These are phyloP conservation scores for Phrynocephalus forsythii DNA, from an alignment of 2,797 vertebrate species.

Conservation along the genomic window DNA sequence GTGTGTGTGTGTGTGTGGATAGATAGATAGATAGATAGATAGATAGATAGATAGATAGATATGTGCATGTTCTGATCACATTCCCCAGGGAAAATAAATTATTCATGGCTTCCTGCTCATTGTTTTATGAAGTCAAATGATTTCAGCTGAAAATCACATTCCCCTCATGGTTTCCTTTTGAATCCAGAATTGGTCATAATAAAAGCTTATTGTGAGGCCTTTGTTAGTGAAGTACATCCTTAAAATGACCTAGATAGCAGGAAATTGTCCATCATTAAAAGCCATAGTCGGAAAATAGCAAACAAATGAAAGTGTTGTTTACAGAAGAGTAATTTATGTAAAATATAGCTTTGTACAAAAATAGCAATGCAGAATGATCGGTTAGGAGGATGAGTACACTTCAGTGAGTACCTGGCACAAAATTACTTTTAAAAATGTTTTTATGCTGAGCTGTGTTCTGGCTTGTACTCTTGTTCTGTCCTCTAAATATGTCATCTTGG, in stretches of 20 bases:
- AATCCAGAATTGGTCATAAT: background rate
- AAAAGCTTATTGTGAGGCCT: background rate
- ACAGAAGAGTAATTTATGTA: background rate
- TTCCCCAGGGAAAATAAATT: background rate
- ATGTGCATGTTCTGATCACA: conserved; percentile 1
- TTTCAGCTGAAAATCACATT: conserved; percentile 1
- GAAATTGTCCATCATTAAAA: background rate
- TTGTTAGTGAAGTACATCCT: background rate
- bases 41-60: no score
- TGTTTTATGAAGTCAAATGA: background rate
- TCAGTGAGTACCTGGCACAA: background rate
- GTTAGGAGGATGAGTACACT: background rate
- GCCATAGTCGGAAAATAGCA: background rate
- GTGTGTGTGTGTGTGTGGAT: no score
- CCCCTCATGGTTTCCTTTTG: background rate
- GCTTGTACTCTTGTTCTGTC: background rate
- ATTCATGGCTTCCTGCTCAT: background rate
- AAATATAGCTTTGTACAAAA: background rate
- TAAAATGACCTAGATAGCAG: background rate
- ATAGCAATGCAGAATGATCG: background rate
- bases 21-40: no score
- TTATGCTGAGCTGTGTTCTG: background rate
- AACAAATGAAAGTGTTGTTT: background rate
- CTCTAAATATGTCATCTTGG: background rate
- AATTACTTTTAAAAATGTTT: background rate